A percentile compares a stretch with the other conserved stretches of the same genome.
These are phyloP conservation scores for Cephalotes varians DNA, from an alignment of 2,888 invertebrate species.

Conservation along the genomic window DNA sequence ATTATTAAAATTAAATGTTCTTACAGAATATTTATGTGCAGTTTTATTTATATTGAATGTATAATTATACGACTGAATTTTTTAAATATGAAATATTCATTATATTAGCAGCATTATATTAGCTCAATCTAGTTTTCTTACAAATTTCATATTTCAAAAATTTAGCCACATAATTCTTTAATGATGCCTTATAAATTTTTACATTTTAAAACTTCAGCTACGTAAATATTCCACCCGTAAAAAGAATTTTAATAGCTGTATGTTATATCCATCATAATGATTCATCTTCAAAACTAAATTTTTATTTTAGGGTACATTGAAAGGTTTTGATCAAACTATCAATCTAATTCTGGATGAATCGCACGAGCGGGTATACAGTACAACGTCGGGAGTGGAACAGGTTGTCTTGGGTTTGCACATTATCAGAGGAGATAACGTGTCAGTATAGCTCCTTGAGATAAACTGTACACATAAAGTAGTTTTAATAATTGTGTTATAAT, in stretches of 20 bases:
- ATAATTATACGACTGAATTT: background rate
- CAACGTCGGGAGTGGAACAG: conserved; percentile 96
- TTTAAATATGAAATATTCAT: background rate
- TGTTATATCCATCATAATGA: background rate
- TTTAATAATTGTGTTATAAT: conserved; percentile 34
- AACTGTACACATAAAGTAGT: conserved; percentile 20
- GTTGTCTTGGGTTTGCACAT: conserved; percentile 99
- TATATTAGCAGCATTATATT: background rate
- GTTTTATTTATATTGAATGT: background rate
- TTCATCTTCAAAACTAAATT: background rate
- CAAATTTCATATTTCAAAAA: background rate
- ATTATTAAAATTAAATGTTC: background rate
- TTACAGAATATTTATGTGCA: background rate
- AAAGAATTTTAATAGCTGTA: background rate
- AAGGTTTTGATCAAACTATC: conserved; percentile 99
- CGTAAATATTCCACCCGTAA: background rate
- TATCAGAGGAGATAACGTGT: conserved; percentile 99
- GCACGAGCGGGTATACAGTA: conserved; percentile 99
- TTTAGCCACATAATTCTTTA: background rate
- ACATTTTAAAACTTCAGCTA: background rate
- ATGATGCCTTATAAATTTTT: background rate
- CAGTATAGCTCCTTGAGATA: conserved; percentile 83
- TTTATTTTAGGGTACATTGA: conserved; percentile 93
- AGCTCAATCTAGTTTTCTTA: background rate
- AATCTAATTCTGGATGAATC: conserved; percentile 99